Evolutionary conservation across 2,888 invertebrate genomes (phyloP).

Genomic region (Eumerus sabulonum): DNA sequence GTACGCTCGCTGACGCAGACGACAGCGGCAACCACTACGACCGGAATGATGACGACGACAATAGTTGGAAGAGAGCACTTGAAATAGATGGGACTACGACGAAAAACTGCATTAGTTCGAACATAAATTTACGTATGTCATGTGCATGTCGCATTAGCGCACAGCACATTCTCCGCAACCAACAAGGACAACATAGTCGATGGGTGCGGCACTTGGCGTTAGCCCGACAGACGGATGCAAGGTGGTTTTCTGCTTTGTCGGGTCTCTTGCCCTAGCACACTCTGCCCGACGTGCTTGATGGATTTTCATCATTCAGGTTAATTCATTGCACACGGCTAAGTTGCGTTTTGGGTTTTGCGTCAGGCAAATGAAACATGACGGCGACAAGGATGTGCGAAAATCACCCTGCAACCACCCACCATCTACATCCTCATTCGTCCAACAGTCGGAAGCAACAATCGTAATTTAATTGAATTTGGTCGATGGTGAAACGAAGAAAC

Average conservation of each 20-base stretch:
- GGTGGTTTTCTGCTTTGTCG: slow-evolving; percentile 16
- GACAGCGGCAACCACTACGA: background rate
- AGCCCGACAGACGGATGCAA: background rate
- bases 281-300: slow-evolving; percentile 46
- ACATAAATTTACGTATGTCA: slow-evolving; percentile 69
- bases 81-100: slow-evolving; percentile 51
- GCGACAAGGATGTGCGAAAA: background rate
- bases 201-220: slow-evolving; percentile 20
- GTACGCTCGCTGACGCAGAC: no score
- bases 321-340: slow-evolving; percentile 53
- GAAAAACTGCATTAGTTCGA: slow-evolving; percentile 69
- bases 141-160: slow-evolving; percentile 68
- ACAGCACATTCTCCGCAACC: slow-evolving; percentile 13
- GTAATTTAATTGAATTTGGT: no score
- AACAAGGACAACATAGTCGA: slow-evolving; percentile 20
- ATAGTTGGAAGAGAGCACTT: slow-evolving; percentile 54
- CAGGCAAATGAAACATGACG: slow-evolving; percentile 57
- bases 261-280: background rate
- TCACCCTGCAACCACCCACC: background rate
- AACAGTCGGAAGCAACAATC: no score
- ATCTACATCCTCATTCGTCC: no score
- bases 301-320: slow-evolving; percentile 57
- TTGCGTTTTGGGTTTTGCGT: slow-evolving; percentile 52
- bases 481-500: background rate
- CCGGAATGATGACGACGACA: slow-evolving; percentile 5